These are phyloP conservation scores for Manis javanica DNA, from an alignment of 2,797 vertebrate species.

Conservation along the genomic window DNA sequence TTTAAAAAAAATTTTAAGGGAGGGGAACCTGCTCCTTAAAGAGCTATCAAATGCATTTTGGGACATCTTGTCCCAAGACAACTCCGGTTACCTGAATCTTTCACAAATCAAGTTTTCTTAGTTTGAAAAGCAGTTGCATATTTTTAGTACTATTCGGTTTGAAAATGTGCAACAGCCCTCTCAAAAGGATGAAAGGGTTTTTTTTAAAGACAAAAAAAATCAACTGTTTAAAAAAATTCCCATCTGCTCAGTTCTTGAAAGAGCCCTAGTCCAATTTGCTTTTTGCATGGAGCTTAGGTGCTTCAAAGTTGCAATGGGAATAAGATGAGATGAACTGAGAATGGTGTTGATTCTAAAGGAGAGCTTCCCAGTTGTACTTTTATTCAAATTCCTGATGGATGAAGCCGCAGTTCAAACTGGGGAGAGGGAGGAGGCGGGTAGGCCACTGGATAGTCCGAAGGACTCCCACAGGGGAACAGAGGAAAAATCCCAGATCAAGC, in stretches of 20 bases:
- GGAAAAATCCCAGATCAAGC: not conserved
- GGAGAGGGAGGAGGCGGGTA: not conserved
- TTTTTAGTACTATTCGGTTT: constrained; percentile 7
- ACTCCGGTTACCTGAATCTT: not conserved
- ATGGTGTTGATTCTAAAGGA: not conserved
- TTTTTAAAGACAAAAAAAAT: not conserved
- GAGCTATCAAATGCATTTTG: not conserved
- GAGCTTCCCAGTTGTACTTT: constrained; percentile 19
- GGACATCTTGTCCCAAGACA: not conserved
- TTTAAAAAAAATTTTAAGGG: not conserved
- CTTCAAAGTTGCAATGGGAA: not conserved
- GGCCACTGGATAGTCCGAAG: not conserved
- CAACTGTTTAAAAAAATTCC: not conserved
- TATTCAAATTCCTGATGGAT: constrained; percentile 38
- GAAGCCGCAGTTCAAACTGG: not conserved
- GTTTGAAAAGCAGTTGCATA: not conserved
- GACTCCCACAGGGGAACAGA: constrained; percentile 18
- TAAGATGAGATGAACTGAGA: not conserved
- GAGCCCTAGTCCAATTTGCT: not conserved
- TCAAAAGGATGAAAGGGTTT: not conserved
- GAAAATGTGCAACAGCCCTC: not conserved
- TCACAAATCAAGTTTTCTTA: not conserved
- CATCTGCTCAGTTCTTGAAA: not conserved
- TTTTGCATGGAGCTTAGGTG: not conserved
- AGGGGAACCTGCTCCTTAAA: not conserved